phyloP scores from a whole-genome alignment of 2,113 vertebrate genomes.

The Notarius lentiginosus region DNA sequence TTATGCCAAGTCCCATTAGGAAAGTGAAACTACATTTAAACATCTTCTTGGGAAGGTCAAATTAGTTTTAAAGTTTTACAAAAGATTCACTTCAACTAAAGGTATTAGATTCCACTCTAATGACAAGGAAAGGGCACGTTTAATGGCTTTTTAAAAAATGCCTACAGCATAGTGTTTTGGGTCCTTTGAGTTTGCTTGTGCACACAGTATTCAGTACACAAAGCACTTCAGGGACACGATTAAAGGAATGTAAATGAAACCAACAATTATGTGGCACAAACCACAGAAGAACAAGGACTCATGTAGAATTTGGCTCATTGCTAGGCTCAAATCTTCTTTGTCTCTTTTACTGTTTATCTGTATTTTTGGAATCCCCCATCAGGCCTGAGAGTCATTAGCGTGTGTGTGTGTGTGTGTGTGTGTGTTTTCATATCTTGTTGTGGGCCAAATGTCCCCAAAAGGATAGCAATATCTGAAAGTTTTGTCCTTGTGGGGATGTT shows the following conservation, averaged over 20 bases:
- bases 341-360: neutral
- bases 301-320: neutral
- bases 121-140: neutral
- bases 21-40: neutral
- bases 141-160: neutral
- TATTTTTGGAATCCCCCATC: constrained; percentile 14
- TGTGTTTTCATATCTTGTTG: too few relatives aligned
- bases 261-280: neutral
- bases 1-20: neutral
- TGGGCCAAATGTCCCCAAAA: too few relatives aligned
- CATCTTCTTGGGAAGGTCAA: neutral
- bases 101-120: neutral
- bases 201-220: neutral
- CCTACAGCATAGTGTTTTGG: neutral
- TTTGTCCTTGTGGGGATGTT: too few relatives aligned
- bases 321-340: neutral
- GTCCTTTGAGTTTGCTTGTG: neutral
- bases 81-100: neutral
- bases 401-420: constrained; percentile 2
- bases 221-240: neutral
- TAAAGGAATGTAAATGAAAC: neutral
- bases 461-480: too few relatives aligned
- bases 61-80: neutral
- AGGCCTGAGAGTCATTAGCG: neutral
- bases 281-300: neutral